Conservation (phyloP, 2,888 invertebrate genomes). For the Phanerotoma sp. region DNA sequence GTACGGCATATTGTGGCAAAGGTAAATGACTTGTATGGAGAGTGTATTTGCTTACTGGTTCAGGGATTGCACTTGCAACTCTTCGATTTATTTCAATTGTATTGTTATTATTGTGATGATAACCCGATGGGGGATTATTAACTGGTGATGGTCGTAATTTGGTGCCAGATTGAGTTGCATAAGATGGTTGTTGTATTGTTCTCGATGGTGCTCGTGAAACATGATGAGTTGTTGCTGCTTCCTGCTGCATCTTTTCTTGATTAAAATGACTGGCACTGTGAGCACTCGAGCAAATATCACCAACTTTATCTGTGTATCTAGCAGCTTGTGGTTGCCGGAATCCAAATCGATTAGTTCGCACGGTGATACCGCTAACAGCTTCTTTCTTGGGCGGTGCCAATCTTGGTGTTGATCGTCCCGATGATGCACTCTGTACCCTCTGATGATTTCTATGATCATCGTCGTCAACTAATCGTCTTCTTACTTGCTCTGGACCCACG, state of each 20-base stretch:
- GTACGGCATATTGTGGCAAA: slow-evolving; percentile 69
- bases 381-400: slow-evolving; percentile 70
- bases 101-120: slow-evolving; percentile 34
- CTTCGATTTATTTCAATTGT: slow-evolving; percentile 31
- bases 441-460: slow-evolving; percentile 47
- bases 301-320: slow-evolving; percentile 69
- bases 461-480: slow-evolving; percentile 55
- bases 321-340: slow-evolving; percentile 68
- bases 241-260: slow-evolving; percentile 56
- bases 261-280: slow-evolving; percentile 59
- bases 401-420: slow-evolving; percentile 68
- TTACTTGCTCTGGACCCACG: slow-evolving; percentile 57
- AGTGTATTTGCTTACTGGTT: slow-evolving; percentile 63
- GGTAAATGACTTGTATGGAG: slow-evolving; percentile 74
- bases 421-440: slow-evolving; percentile 51
- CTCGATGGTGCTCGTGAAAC: background rate
- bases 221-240: slow-evolving; percentile 28
- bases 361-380: slow-evolving; percentile 62
- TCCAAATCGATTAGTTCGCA: slow-evolving; percentile 75
- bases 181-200: slow-evolving; percentile 13
- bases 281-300: slow-evolving; percentile 63
- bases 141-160: slow-evolving; percentile 57
- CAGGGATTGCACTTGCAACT: slow-evolving; percentile 43
- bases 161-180: slow-evolving; percentile 54
- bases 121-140: slow-evolving; percentile 51